Base-by-base conservation (phyloP, 2,113 vertebrate genomes). In the Smithornis capensis region DNA sequence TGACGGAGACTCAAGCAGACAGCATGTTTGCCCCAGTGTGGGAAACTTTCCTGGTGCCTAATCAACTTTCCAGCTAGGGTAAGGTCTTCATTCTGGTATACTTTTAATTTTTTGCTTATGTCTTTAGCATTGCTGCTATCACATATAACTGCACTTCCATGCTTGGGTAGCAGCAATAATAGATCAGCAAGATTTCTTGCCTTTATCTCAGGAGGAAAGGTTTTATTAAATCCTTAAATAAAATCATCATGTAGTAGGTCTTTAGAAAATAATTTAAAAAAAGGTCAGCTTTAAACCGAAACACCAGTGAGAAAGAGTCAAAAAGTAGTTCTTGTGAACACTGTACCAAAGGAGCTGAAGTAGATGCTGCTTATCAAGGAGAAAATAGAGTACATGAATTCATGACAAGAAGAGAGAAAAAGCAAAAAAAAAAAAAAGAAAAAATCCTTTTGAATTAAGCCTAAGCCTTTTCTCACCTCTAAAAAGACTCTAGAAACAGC, bases 401-500 rank as follows among this genome's bases (percentile, higher is more conserved):
- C 53, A 40, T 89, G 56, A 85, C 40, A 90, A 90, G 73, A 77
- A 83, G 7, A 71, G 23, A 87, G 28, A 62, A 83, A 74, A 56
- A 50, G n/a, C n/a, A n/a, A n/a, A n/a, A 35, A 49, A 85, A 89
- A 75, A 27, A 3, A 40, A 68, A 82, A 50, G 76, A 75, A 84
- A 56, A 47, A 2, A 52, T 67, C 19, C 31, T 69, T 81, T 90
- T 92, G 89, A 96, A 96, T 90, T 70, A 94, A 93, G 88, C 67
- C 68, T n/a, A n/a, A n/a, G n/a, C n/a, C n/a, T 93, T 89, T 96
- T 45, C 65, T 91, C 69, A 92, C 93, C 38, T 96, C 97, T 96
- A 92, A 94, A 88, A 97, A 96, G 92, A 71, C 86, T 93, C 80
- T 81, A 75, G 92, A 94, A 97, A 89, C 67, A 91, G 88, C 50